These are phyloP conservation scores for Cryptocheilus praepositus DNA, from an alignment of 2,888 invertebrate genomes.

Conservation along the genomic window DNA sequence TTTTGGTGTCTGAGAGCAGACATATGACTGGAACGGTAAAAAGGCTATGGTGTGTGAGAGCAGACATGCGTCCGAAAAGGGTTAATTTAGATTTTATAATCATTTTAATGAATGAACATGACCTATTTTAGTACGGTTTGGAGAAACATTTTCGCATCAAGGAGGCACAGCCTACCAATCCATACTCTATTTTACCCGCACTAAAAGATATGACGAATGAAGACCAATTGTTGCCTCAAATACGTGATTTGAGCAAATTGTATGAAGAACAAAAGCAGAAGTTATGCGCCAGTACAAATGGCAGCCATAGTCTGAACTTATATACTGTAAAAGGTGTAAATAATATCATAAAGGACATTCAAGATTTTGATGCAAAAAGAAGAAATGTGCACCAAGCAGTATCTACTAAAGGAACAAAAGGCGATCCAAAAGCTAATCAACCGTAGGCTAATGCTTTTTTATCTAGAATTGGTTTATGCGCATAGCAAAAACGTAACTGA, in stretches of 20 bases:
- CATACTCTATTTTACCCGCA: constrained; percentile 53
- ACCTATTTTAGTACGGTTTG: constrained; percentile 60
- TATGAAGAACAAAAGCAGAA: constrained; percentile 46
- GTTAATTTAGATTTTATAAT: no score
- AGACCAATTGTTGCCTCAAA: constrained; percentile 46
- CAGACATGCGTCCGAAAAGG: no score
- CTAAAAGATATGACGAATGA: constrained; percentile 53
- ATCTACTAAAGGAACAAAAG: constrained; percentile 8
- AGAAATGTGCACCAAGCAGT: constrained; percentile 1
- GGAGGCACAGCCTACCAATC: constrained; percentile 45
- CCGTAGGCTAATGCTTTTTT: constrained; percentile 7
- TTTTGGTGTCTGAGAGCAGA: no score
- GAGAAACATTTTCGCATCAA: constrained; percentile 56
- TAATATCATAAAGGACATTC: constrained; percentile 49
- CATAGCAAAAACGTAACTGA: not conserved
- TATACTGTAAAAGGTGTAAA: constrained; percentile 52
- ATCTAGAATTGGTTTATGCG: not conserved
- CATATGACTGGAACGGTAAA: no score
- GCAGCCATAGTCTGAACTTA: constrained; percentile 48
- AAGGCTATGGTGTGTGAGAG: no score
- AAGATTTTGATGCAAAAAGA: constrained; percentile 38
- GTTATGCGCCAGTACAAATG: constrained; percentile 4
- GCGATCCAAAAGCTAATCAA: not conserved
- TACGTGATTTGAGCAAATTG: constrained; percentile 54
- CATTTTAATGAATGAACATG: no score